Conservation (phyloP, 2,888 invertebrate species). For the Meloe dianella region DNA sequence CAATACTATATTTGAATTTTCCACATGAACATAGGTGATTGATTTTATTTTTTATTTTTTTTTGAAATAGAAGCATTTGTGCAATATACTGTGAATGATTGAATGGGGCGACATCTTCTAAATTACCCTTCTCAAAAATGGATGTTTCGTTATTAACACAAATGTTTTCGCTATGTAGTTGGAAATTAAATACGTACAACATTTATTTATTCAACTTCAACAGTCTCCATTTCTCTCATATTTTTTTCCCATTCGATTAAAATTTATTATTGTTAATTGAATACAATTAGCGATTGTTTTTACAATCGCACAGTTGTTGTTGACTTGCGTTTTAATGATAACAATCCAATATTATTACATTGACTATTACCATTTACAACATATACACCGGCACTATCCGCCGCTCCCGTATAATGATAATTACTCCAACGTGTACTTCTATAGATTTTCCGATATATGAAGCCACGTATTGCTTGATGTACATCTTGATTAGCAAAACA, state of each 20-base stretch:
- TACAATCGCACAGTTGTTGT: slow-evolving; percentile 32
- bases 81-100: too few relatives aligned
- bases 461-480: slow-evolving; percentile 61
- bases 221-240: slow-evolving; percentile 6
- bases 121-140: too few relatives aligned
- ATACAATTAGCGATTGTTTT: not conserved
- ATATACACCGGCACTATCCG: slow-evolving; percentile 53
- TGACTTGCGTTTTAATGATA: slow-evolving; percentile 48
- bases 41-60: too few relatives aligned
- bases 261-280: not conserved
- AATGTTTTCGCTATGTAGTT: too few relatives aligned
- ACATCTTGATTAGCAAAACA: slow-evolving; percentile 82
- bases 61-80: too few relatives aligned
- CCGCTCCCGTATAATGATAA: slow-evolving; percentile 50
- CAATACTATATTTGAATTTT: not conserved
- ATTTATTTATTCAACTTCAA: not conserved
- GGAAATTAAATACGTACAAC: too few relatives aligned
- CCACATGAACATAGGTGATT: not conserved
- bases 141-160: too few relatives aligned
- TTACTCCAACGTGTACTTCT: slow-evolving; percentile 48
- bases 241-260: not conserved
- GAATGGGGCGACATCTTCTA: too few relatives aligned
- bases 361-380: slow-evolving; percentile 52
- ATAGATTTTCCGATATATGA: slow-evolving; percentile 57
- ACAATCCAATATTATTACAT: slow-evolving; percentile 47